phyloP scores from a whole-genome alignment of 2,888 invertebrate genomes.

The Dolichopus griseipennis region DNA sequence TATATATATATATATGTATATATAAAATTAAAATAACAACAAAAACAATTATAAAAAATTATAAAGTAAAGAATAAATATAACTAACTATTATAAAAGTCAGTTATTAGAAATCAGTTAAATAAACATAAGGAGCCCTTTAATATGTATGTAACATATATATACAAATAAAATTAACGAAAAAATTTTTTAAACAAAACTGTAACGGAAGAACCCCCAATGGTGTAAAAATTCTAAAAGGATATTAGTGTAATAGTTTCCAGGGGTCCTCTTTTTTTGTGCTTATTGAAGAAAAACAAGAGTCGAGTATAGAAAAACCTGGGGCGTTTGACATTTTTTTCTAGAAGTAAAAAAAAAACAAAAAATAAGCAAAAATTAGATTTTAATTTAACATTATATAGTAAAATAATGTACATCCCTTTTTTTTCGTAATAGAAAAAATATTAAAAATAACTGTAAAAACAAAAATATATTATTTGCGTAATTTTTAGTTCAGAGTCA shows the following conservation, averaged over 20 bases:
- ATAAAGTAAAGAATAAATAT: background rate
- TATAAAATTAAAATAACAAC: background rate
- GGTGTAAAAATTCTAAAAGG: slow-evolving; percentile 2
- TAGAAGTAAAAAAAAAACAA: too few species aligned
- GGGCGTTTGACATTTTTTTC: background rate
- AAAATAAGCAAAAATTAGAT: too few species aligned
- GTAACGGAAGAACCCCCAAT: slow-evolving; percentile 2
- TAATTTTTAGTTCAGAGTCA: background rate
- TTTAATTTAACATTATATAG: background rate
- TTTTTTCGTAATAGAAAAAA: background rate
- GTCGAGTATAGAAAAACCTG: background rate
- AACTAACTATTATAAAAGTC: background rate
- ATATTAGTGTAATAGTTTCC: background rate
- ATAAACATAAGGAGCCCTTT: too few species aligned
- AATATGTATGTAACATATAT: too few species aligned
- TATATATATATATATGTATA: too few species aligned
- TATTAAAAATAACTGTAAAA: background rate
- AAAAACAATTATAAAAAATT: background rate
- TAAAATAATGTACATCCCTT: background rate
- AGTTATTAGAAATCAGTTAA: background rate
- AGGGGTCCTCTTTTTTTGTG: background rate
- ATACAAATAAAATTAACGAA: too few species aligned
- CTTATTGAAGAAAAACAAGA: background rate
- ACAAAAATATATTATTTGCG: background rate
- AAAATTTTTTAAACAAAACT: background rate